Evolutionary conservation across 2,113 vertebrate species (phyloP), one percentile per base, ranked within the genome.

Genomic region (Sinocyclocheilus grahami): DNA sequence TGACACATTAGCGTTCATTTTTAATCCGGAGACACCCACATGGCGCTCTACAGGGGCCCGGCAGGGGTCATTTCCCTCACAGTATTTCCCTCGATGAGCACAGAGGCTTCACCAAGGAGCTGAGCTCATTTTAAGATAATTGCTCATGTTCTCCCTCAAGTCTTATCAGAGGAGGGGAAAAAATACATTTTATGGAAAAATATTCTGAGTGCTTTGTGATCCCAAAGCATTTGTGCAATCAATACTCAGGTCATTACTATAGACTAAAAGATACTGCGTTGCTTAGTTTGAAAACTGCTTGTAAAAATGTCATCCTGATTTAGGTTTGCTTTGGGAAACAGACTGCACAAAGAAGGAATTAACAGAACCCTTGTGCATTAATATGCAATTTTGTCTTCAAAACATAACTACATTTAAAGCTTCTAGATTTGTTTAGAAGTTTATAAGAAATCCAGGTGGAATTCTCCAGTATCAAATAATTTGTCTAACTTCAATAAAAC

Each of bases 91-190:
- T 88, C 89, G 86, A 86, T 77, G 89, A 74, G 55, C 78, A 65
- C 53, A 86, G 65, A 84, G 69, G 84, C 89, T 91, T 92, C 87
- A 20, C 92, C 90, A 86, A 93, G 92, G 89, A 92, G 92, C 93
- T 88, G 89, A 92, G 90, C 93, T 93, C 91, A 94, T 94, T 94
- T 93, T 84, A 83, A 94, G 91, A 88, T 94, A 94, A 94, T 93
- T 94, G 93, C 92, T 88, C 90, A 89, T 90, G 83, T 87, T 89
- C 85, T 86, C 91, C 90, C 90, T 90, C 81, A 90, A 91, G 93
- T 89, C 90, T 93, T 92, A 94, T 94, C 93, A 92, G 86, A 72
- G 84, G 86, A 86, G 71, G 85, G 91, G 88, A 48, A 46, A 78
- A 37, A 87, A 87, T 24, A 76, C 78, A 86, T 84, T 87, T 55